Percentiles rank a stretch among this genome's conserved stretches.
Conservation (phyloP, 2,797 vertebrate genomes). For the Anguilla pacifica region DNA sequence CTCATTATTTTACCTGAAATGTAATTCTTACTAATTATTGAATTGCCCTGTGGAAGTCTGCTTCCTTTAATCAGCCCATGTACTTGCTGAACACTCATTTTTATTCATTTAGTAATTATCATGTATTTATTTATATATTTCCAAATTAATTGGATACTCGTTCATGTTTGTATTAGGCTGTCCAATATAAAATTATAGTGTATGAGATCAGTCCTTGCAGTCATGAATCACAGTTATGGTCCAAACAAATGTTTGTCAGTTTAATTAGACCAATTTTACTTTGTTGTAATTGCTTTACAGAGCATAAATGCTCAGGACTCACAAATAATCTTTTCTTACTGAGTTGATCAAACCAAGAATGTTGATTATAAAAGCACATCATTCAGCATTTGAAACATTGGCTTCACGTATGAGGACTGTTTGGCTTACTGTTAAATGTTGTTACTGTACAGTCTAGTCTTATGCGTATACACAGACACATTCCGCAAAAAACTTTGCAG, state of each 20-base stretch:
- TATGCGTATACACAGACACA: neutral
- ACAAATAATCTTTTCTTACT: neutral
- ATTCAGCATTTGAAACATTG: neutral
- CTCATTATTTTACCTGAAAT: neutral
- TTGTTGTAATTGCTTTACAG: neutral
- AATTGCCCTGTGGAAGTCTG: neutral
- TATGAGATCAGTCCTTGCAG: neutral
- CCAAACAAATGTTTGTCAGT: neutral
- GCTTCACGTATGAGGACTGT: neutral
- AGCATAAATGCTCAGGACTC: neutral
- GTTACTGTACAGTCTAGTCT: neutral
- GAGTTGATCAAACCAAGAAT: neutral
- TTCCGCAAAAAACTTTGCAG: neutral
- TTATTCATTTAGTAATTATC: neutral
- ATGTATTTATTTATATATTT: neutral
- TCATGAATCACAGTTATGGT: constrained; percentile 1
- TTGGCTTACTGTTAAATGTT: neutral
- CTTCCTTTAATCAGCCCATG: neutral
- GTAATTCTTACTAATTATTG: neutral
- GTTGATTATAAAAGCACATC: neutral
- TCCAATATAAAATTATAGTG: neutral
- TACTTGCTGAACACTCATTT: neutral
- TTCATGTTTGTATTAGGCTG: neutral
- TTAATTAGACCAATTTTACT: neutral
- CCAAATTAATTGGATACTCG: neutral